A percentile compares a stretch with the other conserved stretches of the same genome.
Evolutionary conservation across 2,888 invertebrate genomes (phyloP).

Genomic region (Platycheirus albimanus): DNA sequence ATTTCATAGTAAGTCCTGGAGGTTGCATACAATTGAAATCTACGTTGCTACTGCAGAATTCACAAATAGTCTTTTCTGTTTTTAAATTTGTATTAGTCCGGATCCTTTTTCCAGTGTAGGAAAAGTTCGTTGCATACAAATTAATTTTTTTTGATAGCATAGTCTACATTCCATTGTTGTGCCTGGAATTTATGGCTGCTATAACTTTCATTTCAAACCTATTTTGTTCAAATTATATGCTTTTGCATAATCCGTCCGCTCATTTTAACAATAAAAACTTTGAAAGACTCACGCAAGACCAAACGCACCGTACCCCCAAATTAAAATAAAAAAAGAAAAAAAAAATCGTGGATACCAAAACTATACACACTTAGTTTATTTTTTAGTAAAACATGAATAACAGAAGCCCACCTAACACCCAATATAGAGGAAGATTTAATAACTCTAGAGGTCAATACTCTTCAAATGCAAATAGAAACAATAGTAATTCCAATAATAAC

Average conservation of each 20-base stretch:
- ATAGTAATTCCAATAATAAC: not conserved
- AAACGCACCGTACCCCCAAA: not conserved
- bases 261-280: not conserved
- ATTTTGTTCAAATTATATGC: too few species aligned
- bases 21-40: not conserved
- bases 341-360: too few species aligned
- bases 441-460: not conserved
- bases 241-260: too few species aligned
- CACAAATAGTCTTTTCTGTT: not conserved
- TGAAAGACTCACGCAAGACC: not conserved
- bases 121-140: conserved; percentile 8
- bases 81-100: conserved; percentile 1
- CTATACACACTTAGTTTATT: too few species aligned
- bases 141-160: not conserved
- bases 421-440: conserved; percentile 7
- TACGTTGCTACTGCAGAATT: not conserved
- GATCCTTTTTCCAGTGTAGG: not conserved
- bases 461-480: not conserved
- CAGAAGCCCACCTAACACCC: too few species aligned
- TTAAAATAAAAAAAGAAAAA: too few species aligned
- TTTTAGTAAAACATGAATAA: too few species aligned
- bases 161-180: not conserved
- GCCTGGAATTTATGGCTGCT: not conserved
- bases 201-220: not conserved
- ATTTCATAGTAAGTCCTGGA: conserved; percentile 7